Conservation (phyloP, 2,888 invertebrate species). For the Noctua fimbriata region DNA sequence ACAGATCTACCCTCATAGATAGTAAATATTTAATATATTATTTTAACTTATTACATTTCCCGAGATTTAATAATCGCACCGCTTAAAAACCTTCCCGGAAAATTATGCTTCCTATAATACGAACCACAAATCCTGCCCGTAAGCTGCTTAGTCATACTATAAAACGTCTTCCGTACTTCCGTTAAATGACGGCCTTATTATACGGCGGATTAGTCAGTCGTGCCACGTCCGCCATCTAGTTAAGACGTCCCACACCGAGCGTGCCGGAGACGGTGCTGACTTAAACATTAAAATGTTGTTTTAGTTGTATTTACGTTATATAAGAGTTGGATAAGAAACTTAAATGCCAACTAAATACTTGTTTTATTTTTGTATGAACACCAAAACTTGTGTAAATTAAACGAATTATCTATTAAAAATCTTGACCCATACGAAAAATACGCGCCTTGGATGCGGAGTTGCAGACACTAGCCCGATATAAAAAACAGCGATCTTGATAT, state of each 20-base stretch:
- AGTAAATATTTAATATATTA: neutral
- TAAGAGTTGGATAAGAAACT: neutral
- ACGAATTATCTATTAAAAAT: neutral
- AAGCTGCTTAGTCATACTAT: conserved; percentile 44
- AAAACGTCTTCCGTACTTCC: conserved; percentile 33
- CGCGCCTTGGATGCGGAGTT: neutral
- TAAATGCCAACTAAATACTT: neutral
- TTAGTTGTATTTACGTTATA: neutral
- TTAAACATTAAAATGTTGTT: conserved; percentile 32
- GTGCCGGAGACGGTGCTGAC: conserved; percentile 2
- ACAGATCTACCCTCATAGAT: too few species aligned
- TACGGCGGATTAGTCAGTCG: conserved; percentile 49
- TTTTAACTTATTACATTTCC: neutral
- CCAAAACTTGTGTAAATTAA: neutral
- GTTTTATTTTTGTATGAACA: neutral
- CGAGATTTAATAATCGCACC: conserved; percentile 1
- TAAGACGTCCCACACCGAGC: conserved; percentile 27
- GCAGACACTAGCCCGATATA: too few species aligned
- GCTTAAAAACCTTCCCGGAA: neutral
- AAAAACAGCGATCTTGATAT: neutral
- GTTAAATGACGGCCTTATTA: conserved; percentile 54
- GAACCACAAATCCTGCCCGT: conserved; percentile 5
- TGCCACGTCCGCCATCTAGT: conserved; percentile 42
- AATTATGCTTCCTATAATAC: conserved; percentile 6
- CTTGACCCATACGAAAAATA: neutral